Base-by-base conservation (phyloP, 2,888 invertebrate species). In the Ferdinandea cuprea region DNA sequence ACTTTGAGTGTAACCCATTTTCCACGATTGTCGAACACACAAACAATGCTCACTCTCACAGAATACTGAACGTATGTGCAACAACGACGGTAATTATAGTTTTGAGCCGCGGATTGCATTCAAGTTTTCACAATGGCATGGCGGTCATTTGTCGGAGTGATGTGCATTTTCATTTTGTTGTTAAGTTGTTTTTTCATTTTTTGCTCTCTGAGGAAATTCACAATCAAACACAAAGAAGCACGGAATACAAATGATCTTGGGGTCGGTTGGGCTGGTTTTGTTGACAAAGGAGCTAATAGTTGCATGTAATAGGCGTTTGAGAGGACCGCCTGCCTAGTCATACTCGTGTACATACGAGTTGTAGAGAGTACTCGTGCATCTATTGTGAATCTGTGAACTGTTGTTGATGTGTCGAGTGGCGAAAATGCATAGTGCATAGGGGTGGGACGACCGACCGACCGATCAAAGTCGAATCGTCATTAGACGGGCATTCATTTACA, bases 1-100 rank as follows among this genome's bases (percentile, higher is more conserved):
- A 30, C 52, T 17, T 25, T 42, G 17, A 44, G 19, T 17, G 50
- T 52, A 79, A 81, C 81, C 71, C 46, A 81, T 77, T 81, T 81
- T 77, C 71, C 81, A 72, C 56, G 66, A 72, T 77, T 81, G 69
- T 76, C 79, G 68, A 74, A 80, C 73, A 68, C 25, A 74, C 63
- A 74, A 76, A 74, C 63, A 74, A 76, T 81, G 76, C 74, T n/a
- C n/a, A 69, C 58, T 69, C 63, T 56, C 35, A 35, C n/a, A 42
- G 21, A n/a, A 40, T 13, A 40, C 40, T n/a, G 7, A 13, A 40
- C 11, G 6, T 35, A 15, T 32, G 30, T 21, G 6, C 9, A 15
- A n/a, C 50, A 63, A 74, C 56, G 48, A 61, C 42, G 54, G 77
- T 81, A 81, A 81, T 81, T 81, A 77, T 77, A 56, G 77, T 66